Evolutionary conservation across 2,797 vertebrate genomes (phyloP), one percentile per base, ranked within the genome.

Genomic region (Babyrousa celebensis): DNA sequence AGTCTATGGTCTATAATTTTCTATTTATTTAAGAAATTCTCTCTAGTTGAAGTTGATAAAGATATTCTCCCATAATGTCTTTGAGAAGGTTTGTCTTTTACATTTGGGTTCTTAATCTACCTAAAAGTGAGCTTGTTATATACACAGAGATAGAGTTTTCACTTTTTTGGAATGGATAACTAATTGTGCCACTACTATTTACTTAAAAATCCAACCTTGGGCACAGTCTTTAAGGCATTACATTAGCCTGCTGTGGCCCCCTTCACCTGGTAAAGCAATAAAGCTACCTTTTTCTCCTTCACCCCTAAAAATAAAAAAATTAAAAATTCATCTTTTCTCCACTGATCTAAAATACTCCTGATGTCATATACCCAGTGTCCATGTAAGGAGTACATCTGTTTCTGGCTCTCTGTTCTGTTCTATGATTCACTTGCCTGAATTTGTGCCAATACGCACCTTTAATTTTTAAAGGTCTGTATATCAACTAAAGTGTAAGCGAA

Each of bases 401-500:
- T 85, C 21, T 68, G 58, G 75, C n/a, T 78, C 43, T 79, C 65
- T 71, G 32, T 21, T 80, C 18, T 83, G 20, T 58, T 74, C 17
- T n/a, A 74, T 60, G 21, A 90, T 32, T 92, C 58, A 86, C 9
- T 88, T 68, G 23, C 60, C 25, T 54, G 52, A 83, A 62, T 86
- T 90, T 85, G 52, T 58, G 58, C 36, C 29, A 71, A 54, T 20
- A 80, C 58, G 18, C 1, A 84, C 52, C 94, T 96, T 72, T 12
- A 78, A 36, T 48, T 95, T 96, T 95, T 82, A 88, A 95, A 90
- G 36, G 14, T 93, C 92, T 25, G 92, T 58, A 40, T 77, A 62
- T 48, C 83, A 91, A 70, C 25, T 94, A 70, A 83, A 95, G 72
- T 15, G 75, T 63, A 94, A 87, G 29, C 67, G 70, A 83, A 80